Conservation (phyloP, 2,797 vertebrate species). For the Morus bassanus region DNA sequence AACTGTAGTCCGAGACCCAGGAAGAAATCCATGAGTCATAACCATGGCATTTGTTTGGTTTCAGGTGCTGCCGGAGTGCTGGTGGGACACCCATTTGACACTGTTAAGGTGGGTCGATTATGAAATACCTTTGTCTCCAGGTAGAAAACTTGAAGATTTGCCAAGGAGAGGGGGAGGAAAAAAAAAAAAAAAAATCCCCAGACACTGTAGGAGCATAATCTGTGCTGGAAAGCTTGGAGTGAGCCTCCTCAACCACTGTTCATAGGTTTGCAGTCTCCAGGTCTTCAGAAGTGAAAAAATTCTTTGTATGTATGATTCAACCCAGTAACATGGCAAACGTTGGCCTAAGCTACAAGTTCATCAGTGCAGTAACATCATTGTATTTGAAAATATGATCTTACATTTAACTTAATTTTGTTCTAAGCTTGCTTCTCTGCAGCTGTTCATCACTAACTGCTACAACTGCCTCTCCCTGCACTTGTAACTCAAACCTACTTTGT, state of each 20-base stretch:
- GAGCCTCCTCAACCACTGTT: neutral
- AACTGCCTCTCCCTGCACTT: neutral
- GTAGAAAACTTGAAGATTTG: neutral
- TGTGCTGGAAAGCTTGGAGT: neutral
- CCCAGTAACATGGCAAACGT: neutral
- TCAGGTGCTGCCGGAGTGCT: slow-evolving; percentile 94
- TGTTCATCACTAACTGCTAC: neutral
- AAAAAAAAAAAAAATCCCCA: neutral
- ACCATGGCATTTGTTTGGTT: neutral
- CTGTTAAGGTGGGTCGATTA: slow-evolving; percentile 90
- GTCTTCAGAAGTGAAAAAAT: neutral
- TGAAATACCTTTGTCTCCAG: neutral
- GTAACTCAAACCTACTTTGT: neutral
- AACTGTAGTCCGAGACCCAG: neutral
- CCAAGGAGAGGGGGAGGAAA: neutral
- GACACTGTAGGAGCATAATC: neutral
- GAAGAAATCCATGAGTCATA: neutral
- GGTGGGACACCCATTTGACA: slow-evolving; percentile 96
- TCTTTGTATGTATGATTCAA: neutral
- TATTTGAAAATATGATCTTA: neutral
- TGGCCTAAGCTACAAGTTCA: neutral
- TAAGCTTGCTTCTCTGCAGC: neutral
- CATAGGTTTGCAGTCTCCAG: neutral
- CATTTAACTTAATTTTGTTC: neutral
- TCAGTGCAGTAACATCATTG: neutral